Conservation (phyloP, 2,888 invertebrate genomes). For the Timema podura region DNA sequence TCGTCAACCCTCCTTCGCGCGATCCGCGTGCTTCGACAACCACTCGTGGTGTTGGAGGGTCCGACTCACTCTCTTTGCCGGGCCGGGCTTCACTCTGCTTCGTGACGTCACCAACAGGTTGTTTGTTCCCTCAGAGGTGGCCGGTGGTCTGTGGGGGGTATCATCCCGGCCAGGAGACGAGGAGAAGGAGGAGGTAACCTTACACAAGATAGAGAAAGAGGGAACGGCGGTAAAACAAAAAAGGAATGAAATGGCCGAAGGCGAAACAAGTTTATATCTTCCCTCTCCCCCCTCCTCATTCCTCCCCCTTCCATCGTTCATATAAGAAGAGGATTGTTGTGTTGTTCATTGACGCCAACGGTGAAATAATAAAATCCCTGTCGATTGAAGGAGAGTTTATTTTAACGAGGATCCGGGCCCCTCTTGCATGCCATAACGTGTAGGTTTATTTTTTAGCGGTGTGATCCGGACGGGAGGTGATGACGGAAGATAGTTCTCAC, state of each 20-base stretch:
- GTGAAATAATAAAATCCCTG: slow-evolving; percentile 10
- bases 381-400: too few species aligned
- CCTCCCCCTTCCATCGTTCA: too few species aligned
- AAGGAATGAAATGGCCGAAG: slow-evolving; percentile 16
- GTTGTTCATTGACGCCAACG: slow-evolving; percentile 18
- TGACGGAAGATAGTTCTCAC: too few species aligned
- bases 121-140: slow-evolving; percentile 29
- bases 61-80: slow-evolving; percentile 10
- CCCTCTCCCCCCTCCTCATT: neutral
- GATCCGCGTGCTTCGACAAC: slow-evolving; percentile 1
- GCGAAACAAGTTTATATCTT: slow-evolving; percentile 20
- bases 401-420: too few species aligned
- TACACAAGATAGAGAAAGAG: slow-evolving; percentile 2
- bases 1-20: too few species aligned
- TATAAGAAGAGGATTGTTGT: slow-evolving; percentile 15
- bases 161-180: slow-evolving; percentile 13
- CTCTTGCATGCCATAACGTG: too few species aligned
- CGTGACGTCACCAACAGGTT: slow-evolving; percentile 32
- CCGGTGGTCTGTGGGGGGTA: slow-evolving; percentile 31
- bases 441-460: too few species aligned
- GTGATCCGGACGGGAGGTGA: too few species aligned
- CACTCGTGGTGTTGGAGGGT: slow-evolving; percentile 11
- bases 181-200: slow-evolving; percentile 11
- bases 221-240: neutral
- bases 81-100: slow-evolving; percentile 3